Percentiles rank a stretch among this genome's conserved stretches.
Evolutionary conservation across 2,797 vertebrate genomes (phyloP).

Genomic region (Hozukius guyotensis): DNA sequence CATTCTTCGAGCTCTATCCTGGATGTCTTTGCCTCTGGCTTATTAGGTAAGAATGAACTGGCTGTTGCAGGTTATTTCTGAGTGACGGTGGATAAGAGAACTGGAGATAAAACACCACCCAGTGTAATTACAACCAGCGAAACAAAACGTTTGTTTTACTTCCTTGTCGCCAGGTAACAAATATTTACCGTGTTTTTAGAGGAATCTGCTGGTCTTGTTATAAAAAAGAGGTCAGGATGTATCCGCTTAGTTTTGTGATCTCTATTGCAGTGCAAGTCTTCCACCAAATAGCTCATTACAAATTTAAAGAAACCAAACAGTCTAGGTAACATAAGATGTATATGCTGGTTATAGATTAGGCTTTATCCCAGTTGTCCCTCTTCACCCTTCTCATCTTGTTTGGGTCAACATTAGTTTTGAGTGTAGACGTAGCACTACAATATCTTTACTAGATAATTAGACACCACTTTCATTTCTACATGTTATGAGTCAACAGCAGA

Average conservation of each 20-base stretch:
- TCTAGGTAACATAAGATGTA: background rate
- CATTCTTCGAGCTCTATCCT: background rate
- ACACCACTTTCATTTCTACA: background rate
- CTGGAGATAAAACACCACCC: background rate
- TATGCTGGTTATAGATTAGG: background rate
- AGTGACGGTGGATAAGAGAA: background rate
- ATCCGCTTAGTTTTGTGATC: background rate
- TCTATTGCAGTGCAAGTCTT: background rate
- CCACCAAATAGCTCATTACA: background rate
- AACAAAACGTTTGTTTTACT: background rate
- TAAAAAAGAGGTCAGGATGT: background rate
- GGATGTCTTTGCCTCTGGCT: slow-evolving; percentile 23
- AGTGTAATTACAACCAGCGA: background rate
- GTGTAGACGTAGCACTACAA: background rate
- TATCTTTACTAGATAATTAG: background rate
- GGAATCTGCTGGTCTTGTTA: background rate
- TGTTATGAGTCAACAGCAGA: background rate
- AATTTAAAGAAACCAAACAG: background rate
- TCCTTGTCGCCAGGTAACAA: background rate
- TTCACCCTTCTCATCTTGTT: background rate
- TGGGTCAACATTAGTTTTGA: background rate
- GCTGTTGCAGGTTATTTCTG: background rate
- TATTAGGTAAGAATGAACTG: slow-evolving; percentile 58
- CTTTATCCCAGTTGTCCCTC: background rate
- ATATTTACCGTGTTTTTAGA: background rate